Percentiles rank a stretch among this genome's conserved stretches.
Conservation (phyloP, 1,140 invertebrate genomes). For the Drosophila insularis region DNA sequence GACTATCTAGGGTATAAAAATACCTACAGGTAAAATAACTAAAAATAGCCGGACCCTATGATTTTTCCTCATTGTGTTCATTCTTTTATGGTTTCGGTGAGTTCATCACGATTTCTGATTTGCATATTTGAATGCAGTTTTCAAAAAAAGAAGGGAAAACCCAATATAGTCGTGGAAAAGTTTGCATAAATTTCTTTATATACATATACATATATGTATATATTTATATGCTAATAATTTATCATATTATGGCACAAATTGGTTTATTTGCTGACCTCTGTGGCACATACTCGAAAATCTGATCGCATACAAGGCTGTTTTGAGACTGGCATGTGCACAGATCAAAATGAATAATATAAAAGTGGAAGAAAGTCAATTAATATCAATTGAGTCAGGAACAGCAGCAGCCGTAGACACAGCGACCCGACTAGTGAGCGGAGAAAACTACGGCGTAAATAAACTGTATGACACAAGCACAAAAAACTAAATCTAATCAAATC, state of each 20-base stretch:
- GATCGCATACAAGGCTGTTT: conserved; percentile 81
- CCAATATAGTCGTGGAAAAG: conserved; percentile 8
- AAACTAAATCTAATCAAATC: conserved; percentile 43
- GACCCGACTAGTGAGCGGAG: neutral
- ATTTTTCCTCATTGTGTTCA: neutral
- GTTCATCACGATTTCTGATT: conserved; percentile 48
- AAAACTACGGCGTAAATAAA: conserved; percentile 73
- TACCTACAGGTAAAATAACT: neutral
- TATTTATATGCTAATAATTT: conserved; percentile 32
- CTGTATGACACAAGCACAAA: conserved; percentile 48
- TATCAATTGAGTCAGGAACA: conserved; percentile 76
- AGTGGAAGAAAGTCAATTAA: conserved; percentile 77
- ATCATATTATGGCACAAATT: conserved; percentile 64
- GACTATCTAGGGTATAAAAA: neutral
- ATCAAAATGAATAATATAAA: conserved; percentile 20
- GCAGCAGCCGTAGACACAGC: conserved; percentile 47
- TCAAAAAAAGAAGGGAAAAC: conserved; percentile 2
- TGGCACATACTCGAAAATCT: conserved; percentile 63
- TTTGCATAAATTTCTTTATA: conserved; percentile 12
- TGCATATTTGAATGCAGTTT: conserved; percentile 28
- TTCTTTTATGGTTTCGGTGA: conserved; percentile 35
- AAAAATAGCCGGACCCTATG: neutral
- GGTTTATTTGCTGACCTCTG: conserved; percentile 81
- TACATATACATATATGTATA: conserved; percentile 20
- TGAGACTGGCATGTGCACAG: conserved; percentile 48